These are phyloP conservation scores for Dusona sp. DNA, from an alignment of 2,888 invertebrate species.

Conservation along the genomic window DNA sequence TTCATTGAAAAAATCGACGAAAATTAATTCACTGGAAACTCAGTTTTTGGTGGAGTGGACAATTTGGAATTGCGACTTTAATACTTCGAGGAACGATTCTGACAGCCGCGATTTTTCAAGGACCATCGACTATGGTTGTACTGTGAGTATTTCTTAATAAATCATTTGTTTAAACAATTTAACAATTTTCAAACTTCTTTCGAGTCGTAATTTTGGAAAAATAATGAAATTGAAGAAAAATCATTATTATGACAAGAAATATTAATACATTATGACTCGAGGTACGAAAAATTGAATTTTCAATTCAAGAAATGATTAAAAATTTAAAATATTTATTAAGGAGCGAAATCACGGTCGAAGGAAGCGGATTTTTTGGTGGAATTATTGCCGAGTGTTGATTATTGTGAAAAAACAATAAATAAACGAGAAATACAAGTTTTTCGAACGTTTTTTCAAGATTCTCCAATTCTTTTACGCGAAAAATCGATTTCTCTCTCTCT, in stretches of 20 bases:
- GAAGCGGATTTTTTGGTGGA: no score
- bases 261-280: neutral
- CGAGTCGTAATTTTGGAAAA: no score
- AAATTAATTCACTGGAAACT: neutral
- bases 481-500: constrained; percentile 48
- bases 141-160: constrained; percentile 78
- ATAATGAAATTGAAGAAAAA: no score
- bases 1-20: neutral
- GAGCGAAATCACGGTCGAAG: no score
- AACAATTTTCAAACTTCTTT: no score
- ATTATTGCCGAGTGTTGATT: neutral
- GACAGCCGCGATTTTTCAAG: constrained; percentile 72
- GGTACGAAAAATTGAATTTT: no score
- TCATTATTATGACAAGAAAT: neutral
- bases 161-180: neutral
- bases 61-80: neutral
- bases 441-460: neutral
- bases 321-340: no score
- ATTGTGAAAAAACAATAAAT: neutral
- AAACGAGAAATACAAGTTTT: neutral
- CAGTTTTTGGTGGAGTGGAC: neutral
- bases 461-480: neutral
- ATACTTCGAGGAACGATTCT: constrained; percentile 32
- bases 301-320: no score
- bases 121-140: constrained; percentile 83